These are phyloP conservation scores for Amblyjoppa fuscipennis DNA, from an alignment of 2,888 invertebrate genomes.

Conservation along the genomic window DNA sequence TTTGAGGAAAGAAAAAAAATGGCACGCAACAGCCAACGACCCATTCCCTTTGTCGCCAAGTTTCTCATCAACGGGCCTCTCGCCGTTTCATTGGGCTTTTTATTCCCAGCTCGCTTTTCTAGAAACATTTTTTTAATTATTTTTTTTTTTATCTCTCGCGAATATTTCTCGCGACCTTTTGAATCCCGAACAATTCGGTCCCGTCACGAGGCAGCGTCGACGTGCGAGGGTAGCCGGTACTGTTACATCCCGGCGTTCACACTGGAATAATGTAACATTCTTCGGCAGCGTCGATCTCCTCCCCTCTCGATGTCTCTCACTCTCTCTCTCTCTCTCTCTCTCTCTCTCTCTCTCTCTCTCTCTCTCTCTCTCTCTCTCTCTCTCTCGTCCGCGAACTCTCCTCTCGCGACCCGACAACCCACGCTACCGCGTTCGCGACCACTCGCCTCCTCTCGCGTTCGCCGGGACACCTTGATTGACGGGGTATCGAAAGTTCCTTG, in stretches of 20 bases:
- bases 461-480: conserved; percentile 63
- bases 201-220: conserved; percentile 44
- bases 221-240: conserved; percentile 69
- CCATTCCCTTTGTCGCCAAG: conserved; percentile 45
- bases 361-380: not conserved
- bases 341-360: not conserved
- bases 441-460: conserved; percentile 33
- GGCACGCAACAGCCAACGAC: not conserved
- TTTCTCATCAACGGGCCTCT: conserved; percentile 52
- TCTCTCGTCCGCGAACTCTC: conserved; percentile 43
- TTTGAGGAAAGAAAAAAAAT: not conserved
- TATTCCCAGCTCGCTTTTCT: too few relatives aligned
- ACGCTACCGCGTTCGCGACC: conserved; percentile 60
- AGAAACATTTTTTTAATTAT: not conserved
- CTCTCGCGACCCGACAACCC: conserved; percentile 60
- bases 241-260: conserved; percentile 65
- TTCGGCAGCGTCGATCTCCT: not conserved
- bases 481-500: conserved; percentile 62
- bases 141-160: conserved; percentile 8
- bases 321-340: not conserved
- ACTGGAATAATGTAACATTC: conserved; percentile 57
- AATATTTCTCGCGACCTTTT: conserved; percentile 59
- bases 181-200: conserved; percentile 63
- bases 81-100: too few relatives aligned
- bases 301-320: conserved; percentile 27